phyloP scores from a whole-genome alignment of 2,113 vertebrate genomes.

The Cephalopholis sonnerati region DNA sequence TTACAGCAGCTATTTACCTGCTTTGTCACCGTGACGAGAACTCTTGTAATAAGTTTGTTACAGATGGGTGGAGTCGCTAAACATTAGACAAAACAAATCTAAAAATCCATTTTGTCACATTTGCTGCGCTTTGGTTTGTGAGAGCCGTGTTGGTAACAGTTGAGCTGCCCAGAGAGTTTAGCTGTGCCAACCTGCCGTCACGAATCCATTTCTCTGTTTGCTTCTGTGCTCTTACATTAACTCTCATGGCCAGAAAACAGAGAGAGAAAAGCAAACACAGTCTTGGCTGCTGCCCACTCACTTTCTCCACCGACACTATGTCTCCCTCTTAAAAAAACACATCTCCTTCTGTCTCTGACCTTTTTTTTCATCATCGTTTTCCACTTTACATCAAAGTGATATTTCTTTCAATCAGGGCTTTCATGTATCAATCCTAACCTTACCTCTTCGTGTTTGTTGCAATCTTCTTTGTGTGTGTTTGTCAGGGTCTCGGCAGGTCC shows the following conservation, averaged over 20 bases:
- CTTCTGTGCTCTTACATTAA: slow-evolving; percentile 41
- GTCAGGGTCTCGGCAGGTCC: too few species aligned
- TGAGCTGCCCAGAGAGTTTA: slow-evolving; percentile 26
- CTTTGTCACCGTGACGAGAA: background rate
- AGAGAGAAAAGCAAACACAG: slow-evolving; percentile 29
- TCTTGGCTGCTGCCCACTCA: slow-evolving; percentile 53
- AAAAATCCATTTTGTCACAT: background rate
- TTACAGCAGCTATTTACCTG: slow-evolving; percentile 34
- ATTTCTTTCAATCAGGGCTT: background rate
- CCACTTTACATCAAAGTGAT: slow-evolving; percentile 11
- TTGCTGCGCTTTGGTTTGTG: background rate
- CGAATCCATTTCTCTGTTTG: slow-evolving; percentile 36
- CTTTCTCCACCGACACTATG: slow-evolving; percentile 19
- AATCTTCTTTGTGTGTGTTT: background rate
- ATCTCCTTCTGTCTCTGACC: slow-evolving; percentile 8
- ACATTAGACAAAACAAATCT: slow-evolving; percentile 8
- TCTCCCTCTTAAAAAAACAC: background rate
- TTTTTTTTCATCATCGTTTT: slow-evolving; percentile 21
- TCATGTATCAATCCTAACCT: background rate
- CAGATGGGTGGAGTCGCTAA: background rate
- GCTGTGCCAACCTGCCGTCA: slow-evolving; percentile 34
- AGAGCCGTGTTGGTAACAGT: background rate
- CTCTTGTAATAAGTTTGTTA: background rate
- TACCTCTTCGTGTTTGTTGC: background rate
- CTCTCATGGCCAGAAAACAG: slow-evolving; percentile 33